Base-by-base conservation (phyloP, 2,888 invertebrate species). In the Eupithecia subfuscata region DNA sequence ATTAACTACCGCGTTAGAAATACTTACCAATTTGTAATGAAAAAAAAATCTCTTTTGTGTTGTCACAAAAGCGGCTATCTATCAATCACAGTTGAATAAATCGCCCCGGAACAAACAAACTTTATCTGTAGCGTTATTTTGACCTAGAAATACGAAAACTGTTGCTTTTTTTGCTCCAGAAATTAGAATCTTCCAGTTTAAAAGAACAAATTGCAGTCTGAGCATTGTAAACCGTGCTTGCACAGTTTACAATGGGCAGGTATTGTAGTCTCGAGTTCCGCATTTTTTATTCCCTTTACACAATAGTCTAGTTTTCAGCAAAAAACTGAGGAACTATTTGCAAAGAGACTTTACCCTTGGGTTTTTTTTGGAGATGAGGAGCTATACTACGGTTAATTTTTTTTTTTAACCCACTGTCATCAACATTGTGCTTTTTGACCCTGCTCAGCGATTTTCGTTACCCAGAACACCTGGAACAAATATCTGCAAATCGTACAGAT, bases 271-370 rank as follows among this genome's bases (percentile, higher is more conserved):
- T 73, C 69, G 75, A 82, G 82, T 83, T 80, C 82, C 76, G 78
- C 77, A 81, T 84, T 84, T 84, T 85, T 85, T 85, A 82, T 82
- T 82, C 78, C 70, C 45, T 83, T 82, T 37, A 78, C 68, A 83
- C 79, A 82, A 84, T 85, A 83, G 72, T 77, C 22, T 48, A 73
- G 73, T 67, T 75, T 75, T 65, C 69, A 65, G 75, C 6, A 75
- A 74, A n/a, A 78, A 76, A 78, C 71, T 70, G 34, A 71, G 68
- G 74, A 74, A 80, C 74, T 73, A 72, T 64, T 34, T 25, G 40
- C 68, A 68, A 68, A 68, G 68, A 43, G 43, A 68, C 43, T 45
- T 45, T 43, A 68, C 16, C 68, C 68, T 68, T 68, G 68, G 40
- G 43, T 43, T 22, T 68, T 14, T n/a, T 68, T 68, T 64, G 34